phyloP scores from a whole-genome alignment of 1,140 invertebrate species.

The Anoplophora glabripennis region DNA sequence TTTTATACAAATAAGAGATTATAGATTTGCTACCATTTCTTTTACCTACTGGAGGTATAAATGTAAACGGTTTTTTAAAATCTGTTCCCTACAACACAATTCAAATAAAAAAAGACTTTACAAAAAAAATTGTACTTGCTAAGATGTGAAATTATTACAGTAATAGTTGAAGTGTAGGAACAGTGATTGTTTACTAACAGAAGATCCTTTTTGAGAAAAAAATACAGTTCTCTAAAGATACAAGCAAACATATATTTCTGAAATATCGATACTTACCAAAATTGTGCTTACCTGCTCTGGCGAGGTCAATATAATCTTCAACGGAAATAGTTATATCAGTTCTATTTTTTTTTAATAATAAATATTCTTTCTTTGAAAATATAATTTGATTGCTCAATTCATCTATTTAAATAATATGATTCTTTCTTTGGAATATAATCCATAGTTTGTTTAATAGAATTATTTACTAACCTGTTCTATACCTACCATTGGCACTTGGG shows the following conservation, averaged over 20 bases:
- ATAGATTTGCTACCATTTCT: too few species aligned
- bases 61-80: too few species aligned
- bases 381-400: not conserved
- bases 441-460: not conserved
- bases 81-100: too few species aligned
- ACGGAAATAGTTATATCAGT: slow-evolving; percentile 4
- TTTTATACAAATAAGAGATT: too few species aligned
- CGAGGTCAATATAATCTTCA: slow-evolving; percentile 35
- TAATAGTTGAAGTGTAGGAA: too few species aligned
- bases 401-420: not conserved
- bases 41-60: too few species aligned
- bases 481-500: slow-evolving; percentile 58
- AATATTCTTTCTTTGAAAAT: not conserved
- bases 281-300: slow-evolving; percentile 35
- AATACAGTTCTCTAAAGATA: not conserved
- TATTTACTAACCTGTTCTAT: slow-evolving; percentile 38
- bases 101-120: too few species aligned
- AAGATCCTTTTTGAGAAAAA: not conserved
- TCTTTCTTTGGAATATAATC: too few species aligned
- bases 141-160: too few species aligned
- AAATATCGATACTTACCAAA: slow-evolving; percentile 26
- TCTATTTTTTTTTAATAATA: not conserved
- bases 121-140: too few species aligned
- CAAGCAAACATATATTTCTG: not conserved
- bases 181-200: not conserved